Evolutionary conservation across 2,113 vertebrate genomes (phyloP), one percentile per base, ranked within the genome.

Genomic region (Cercocebus atys): DNA sequence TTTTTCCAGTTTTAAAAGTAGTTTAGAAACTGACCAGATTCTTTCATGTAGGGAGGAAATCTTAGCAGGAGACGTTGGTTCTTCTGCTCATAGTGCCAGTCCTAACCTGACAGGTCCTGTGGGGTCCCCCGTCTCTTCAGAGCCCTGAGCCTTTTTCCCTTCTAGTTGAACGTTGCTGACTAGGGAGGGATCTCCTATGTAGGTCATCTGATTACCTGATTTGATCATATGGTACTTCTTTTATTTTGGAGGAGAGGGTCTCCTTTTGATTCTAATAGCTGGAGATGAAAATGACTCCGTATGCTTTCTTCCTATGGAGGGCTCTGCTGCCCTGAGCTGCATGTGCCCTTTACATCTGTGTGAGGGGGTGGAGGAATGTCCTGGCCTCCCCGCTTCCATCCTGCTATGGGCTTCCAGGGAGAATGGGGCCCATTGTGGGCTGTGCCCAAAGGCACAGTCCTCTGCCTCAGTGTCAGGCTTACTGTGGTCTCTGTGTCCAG

Each of bases 351-450:
- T 97, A 45, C 38, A 17, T 94, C 81, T n/a, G 8, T 73, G 86
- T 90, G 96, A 95, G 95, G 95, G 96, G 89, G 95, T 76, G 95
- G 91, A 95, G 93, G 96, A 98, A 97, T 98, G 96, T 97, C 83
- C 89, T 95, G 79, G 94, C 90, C 80, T 93, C 43, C 66, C 25
- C 22, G 55, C 52, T 92, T 50, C 61, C 78, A 85, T 88, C 75
- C 94, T 90, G 96, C 87, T 66, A 43, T n/a, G 43, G 43, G n/a
- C 66, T 82, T 93, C 55, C 43, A 70, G 79, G 86, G 96, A 97
- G 94, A 98, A 98, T 96, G 84, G 95, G 80, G 43, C 80, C 90
- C 93, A 95, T 92, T 98, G 97, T 98, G 88, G 88, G 55, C 79
- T 59, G 43, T 92, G 83, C 72, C 90, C 3, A 6, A 38, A 45